Conservation (phyloP, 2,888 invertebrate species). For the Mythimna vitellina region DNA sequence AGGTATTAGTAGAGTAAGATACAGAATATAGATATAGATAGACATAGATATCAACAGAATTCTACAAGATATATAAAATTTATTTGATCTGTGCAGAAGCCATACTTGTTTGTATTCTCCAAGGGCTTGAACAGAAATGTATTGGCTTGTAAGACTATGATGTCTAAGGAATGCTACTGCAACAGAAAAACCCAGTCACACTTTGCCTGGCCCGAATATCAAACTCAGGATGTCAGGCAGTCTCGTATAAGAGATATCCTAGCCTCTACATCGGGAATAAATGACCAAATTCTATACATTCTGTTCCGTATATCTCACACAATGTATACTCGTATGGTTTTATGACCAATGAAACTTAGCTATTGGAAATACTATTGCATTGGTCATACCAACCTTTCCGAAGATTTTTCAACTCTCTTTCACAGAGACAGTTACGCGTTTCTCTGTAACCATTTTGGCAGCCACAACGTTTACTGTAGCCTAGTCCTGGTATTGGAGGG, state of each 20-base stretch:
- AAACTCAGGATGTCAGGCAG: not conserved
- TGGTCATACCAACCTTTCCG: slow-evolving; percentile 19
- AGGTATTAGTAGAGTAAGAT: too few relatives aligned
- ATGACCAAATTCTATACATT: too few relatives aligned
- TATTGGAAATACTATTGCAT: too few relatives aligned
- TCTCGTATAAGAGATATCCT: too few relatives aligned
- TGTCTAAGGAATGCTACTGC: too few relatives aligned
- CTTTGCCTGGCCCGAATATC: not conserved
- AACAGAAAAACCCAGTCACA: not conserved
- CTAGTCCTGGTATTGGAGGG: slow-evolving; percentile 24
- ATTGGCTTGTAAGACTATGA: too few relatives aligned
- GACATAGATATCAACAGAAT: not conserved
- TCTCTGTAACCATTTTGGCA: slow-evolving; percentile 35
- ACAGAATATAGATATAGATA: not conserved
- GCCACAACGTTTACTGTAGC: slow-evolving; percentile 24
- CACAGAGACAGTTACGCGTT: slow-evolving; percentile 28
- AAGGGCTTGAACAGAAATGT: too few relatives aligned
- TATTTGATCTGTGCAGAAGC: slow-evolving; percentile 9
- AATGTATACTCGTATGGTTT: too few relatives aligned
- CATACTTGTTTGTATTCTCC: too few relatives aligned
- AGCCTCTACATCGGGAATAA: too few relatives aligned
- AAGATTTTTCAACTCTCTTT: not conserved
- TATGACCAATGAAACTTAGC: too few relatives aligned
- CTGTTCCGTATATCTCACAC: too few relatives aligned
- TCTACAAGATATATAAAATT: slow-evolving; percentile 3